Evolutionary conservation across 1,140 invertebrate genomes (phyloP).

Genomic region (Nixonia krombeini): DNA sequence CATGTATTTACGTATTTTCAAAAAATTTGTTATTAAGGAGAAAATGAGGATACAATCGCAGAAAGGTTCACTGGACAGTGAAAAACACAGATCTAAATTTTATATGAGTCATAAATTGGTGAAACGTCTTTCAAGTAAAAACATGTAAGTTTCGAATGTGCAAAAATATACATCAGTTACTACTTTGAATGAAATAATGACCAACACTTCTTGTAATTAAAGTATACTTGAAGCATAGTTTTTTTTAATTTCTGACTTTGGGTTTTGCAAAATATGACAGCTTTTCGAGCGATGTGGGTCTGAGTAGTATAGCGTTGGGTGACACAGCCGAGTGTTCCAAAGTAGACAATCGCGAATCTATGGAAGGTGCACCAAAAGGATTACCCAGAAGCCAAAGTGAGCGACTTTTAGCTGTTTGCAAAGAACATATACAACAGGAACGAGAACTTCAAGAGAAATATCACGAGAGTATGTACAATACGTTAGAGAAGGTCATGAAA

Average conservation of each 20-base stretch:
- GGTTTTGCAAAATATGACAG: no score
- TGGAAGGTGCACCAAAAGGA: slow-evolving; percentile 66
- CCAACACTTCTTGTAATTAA: no score
- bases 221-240: no score
- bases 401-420: slow-evolving; percentile 76
- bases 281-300: slow-evolving; percentile 58
- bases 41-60: slow-evolving; percentile 74
- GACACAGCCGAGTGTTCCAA: slow-evolving; percentile 65
- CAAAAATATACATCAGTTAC: background rate
- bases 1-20: slow-evolving; percentile 23
- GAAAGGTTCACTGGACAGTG: slow-evolving; percentile 74
- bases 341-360: slow-evolving; percentile 65
- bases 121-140: slow-evolving; percentile 85
- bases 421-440: slow-evolving; percentile 82
- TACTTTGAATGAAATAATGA: no score
- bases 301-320: slow-evolving; percentile 52
- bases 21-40: slow-evolving; percentile 72
- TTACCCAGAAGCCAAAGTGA: slow-evolving; percentile 79
- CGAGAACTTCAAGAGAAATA: slow-evolving; percentile 87
- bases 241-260: no score
- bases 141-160: slow-evolving; percentile 77
- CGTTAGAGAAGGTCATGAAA: slow-evolving; percentile 85
- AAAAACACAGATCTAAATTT: slow-evolving; percentile 79
- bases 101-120: slow-evolving; percentile 82
- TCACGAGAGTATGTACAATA: slow-evolving; percentile 82